Percentiles rank a stretch among this genome's conserved stretches.
phyloP scores from a whole-genome alignment of 2,797 vertebrate species.

The Cyclura pinguis region DNA sequence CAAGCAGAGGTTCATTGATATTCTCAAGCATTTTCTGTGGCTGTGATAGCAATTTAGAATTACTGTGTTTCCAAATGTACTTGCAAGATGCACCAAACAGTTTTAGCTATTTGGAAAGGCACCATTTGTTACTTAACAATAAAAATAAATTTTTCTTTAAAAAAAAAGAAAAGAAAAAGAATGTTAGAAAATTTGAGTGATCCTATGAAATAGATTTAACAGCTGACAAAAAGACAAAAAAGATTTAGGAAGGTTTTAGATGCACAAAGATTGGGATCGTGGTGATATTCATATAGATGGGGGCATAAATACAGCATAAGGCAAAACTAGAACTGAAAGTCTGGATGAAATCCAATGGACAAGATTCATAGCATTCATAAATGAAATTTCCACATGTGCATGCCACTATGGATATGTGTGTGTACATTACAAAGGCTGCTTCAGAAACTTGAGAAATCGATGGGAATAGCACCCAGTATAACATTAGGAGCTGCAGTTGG shows the following conservation, averaged over 20 bases:
- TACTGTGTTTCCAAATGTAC: constrained; percentile 8
- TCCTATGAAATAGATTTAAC: background rate
- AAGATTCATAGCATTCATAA: background rate
- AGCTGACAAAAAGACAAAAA: background rate
- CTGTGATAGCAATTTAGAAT: constrained; percentile 44
- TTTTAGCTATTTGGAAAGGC: constrained; percentile 22
- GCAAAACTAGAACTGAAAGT: background rate
- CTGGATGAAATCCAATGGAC: background rate
- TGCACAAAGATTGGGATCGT: background rate
- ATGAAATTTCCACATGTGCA: background rate
- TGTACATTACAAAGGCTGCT: background rate
- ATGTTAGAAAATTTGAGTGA: background rate
- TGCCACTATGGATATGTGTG: background rate
- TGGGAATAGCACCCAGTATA: background rate
- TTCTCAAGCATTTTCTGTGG: constrained; percentile 47
- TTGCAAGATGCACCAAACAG: constrained; percentile 20
- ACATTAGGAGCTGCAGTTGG: background rate
- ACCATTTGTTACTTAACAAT: background rate
- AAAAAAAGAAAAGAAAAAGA: no score
- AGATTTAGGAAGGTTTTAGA: background rate
- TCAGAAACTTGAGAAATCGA: background rate
- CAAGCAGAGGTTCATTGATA: constrained; percentile 48
- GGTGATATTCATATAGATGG: background rate
- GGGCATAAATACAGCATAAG: background rate
- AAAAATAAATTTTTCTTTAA: background rate